Conservation (phyloP, 2,888 invertebrate species). For the Barypeithes pellucidus region DNA sequence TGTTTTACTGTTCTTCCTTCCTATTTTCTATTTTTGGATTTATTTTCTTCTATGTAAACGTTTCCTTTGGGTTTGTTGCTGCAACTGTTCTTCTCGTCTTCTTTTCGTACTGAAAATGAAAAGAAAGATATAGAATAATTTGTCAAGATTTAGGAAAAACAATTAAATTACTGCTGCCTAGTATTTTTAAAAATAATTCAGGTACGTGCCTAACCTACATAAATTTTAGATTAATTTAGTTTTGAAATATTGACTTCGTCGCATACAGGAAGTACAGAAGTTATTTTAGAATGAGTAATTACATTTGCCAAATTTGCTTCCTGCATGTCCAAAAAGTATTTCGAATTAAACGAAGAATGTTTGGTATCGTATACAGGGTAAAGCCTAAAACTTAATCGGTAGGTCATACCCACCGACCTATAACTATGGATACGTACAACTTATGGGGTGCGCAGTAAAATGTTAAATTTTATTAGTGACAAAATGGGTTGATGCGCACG, state of each 20-base stretch:
- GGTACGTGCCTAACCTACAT: too few relatives aligned
- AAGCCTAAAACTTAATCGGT: too few relatives aligned
- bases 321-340: slow-evolving; percentile 8
- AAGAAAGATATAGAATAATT: slow-evolving; percentile 15
- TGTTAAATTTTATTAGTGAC: too few relatives aligned
- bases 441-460: too few relatives aligned
- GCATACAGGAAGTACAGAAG: slow-evolving; percentile 37
- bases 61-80: slow-evolving; percentile 67
- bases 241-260: neutral
- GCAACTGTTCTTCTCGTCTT: slow-evolving; percentile 67
- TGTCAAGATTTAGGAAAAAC: too few relatives aligned
- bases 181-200: too few relatives aligned
- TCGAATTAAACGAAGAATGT: neutral
- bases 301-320: slow-evolving; percentile 12
- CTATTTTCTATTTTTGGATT: slow-evolving; percentile 59
- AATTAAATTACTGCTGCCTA: too few relatives aligned
- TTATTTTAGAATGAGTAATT: slow-evolving; percentile 34
- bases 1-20: neutral
- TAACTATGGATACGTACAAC: too few relatives aligned
- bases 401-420: too few relatives aligned
- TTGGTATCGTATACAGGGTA: neutral
- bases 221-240: too few relatives aligned
- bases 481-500: too few relatives aligned
- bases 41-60: slow-evolving; percentile 70
- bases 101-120: slow-evolving; percentile 67